Percentiles rank a stretch among this genome's conserved stretches.
Evolutionary conservation across 2,888 invertebrate genomes (phyloP).

Genomic region (Eretmocerus hayati): DNA sequence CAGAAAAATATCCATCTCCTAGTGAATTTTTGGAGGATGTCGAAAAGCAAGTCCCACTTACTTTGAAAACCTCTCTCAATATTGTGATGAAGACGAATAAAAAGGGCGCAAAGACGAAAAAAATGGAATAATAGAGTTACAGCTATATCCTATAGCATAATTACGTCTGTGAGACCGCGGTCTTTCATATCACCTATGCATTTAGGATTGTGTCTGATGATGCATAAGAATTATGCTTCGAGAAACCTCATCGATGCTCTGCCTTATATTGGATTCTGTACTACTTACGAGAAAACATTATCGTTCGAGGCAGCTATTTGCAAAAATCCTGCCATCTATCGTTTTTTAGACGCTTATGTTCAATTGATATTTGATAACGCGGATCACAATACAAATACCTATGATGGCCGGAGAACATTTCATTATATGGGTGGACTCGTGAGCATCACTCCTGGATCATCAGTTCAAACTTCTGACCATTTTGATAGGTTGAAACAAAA

Average conservation of each 20-base stretch:
- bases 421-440: not conserved
- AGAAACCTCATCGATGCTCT: not conserved
- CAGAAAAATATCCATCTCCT: not conserved
- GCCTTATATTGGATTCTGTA: not conserved
- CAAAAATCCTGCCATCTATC: not conserved
- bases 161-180: conserved; percentile 1
- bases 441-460: not conserved
- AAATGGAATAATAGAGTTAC: not conserved
- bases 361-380: not conserved
- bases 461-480: not conserved
- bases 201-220: not conserved
- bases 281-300: not conserved
- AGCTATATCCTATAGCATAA: conserved; percentile 3
- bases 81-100: not conserved
- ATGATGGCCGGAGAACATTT: not conserved
- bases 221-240: not conserved
- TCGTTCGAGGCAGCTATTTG: not conserved
- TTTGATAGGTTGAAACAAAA: not conserved
- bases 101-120: not conserved
- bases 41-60: not conserved
- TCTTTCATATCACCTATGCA: conserved; percentile 1
- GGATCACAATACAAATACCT: not conserved
- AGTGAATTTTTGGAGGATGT: not conserved
- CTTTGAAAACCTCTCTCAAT: not conserved
- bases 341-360: not conserved